These are phyloP conservation scores for Macrosiphum euphorbiae DNA, from an alignment of 2,888 invertebrate genomes.

Conservation along the genomic window DNA sequence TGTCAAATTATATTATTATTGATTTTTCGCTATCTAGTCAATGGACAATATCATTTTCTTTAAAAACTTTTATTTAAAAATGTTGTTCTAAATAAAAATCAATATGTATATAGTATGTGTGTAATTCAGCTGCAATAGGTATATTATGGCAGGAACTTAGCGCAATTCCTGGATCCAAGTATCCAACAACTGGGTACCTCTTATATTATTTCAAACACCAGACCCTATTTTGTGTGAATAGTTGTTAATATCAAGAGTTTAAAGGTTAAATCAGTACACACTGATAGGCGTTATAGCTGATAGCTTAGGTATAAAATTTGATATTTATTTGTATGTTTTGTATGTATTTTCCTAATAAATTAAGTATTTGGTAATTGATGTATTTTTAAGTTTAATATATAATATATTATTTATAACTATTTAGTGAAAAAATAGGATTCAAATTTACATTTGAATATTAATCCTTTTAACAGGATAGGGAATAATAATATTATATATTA, in stretches of 20 bases:
- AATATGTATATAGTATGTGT: neutral
- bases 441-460: neutral
- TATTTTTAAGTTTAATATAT: neutral
- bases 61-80: neutral
- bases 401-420: neutral
- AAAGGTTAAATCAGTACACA: neutral
- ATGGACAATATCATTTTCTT: neutral
- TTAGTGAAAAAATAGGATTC: neutral
- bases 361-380: neutral
- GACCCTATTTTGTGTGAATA: neutral
- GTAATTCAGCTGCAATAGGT: neutral
- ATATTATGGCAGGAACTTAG: neutral
- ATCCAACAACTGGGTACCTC: neutral
- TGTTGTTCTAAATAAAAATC: conserved; percentile 16
- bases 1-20: conserved; percentile 21
- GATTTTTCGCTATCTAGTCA: neutral
- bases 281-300: neutral
- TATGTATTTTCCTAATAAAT: neutral
- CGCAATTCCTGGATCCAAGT: neutral
- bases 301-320: neutral
- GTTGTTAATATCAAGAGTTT: neutral
- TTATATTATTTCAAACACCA: neutral
- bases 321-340: neutral
- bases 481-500: neutral
- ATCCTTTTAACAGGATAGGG: neutral